Percentiles rank a stretch among this genome's conserved stretches.
Conservation (phyloP, 1,140 invertebrate genomes). For the Drosophila neocordata region DNA sequence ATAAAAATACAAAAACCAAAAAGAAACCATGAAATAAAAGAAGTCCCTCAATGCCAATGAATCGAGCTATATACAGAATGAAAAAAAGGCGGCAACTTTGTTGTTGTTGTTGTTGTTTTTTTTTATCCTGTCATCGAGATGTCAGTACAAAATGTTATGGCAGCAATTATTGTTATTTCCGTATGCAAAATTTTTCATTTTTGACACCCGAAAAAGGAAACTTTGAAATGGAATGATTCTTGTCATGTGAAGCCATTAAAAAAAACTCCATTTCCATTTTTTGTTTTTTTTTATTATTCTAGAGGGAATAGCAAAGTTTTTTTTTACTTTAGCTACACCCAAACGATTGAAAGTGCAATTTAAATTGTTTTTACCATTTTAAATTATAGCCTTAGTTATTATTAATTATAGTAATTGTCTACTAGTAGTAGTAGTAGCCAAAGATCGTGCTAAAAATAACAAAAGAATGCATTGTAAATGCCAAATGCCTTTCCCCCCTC, state of each 20-base stretch:
- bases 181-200: conserved; percentile 69
- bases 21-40: too few relatives aligned
- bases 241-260: background rate
- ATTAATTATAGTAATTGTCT: conserved; percentile 55
- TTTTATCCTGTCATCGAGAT: conserved; percentile 50
- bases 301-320: background rate
- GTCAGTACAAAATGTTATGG: conserved; percentile 66
- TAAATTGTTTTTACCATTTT: conserved; percentile 9
- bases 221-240: conserved; percentile 2
- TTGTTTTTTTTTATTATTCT: background rate
- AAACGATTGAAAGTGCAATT: conserved; percentile 7
- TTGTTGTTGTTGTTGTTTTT: conserved; percentile 33
- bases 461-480: conserved; percentile 62
- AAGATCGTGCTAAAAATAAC: conserved; percentile 79
- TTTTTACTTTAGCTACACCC: conserved; percentile 4
- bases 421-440: conserved; percentile 38
- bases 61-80: conserved; percentile 17
- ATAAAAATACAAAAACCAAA: conserved; percentile 18
- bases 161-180: conserved; percentile 75
- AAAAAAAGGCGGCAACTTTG: conserved; percentile 39
- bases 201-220: conserved; percentile 26
- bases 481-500: conserved; percentile 24
- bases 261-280: background rate
- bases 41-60: conserved; percentile 57
- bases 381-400: conserved; percentile 22